Conservation (phyloP, 1,140 invertebrate species). For the Cheumatopsyche charites region DNA sequence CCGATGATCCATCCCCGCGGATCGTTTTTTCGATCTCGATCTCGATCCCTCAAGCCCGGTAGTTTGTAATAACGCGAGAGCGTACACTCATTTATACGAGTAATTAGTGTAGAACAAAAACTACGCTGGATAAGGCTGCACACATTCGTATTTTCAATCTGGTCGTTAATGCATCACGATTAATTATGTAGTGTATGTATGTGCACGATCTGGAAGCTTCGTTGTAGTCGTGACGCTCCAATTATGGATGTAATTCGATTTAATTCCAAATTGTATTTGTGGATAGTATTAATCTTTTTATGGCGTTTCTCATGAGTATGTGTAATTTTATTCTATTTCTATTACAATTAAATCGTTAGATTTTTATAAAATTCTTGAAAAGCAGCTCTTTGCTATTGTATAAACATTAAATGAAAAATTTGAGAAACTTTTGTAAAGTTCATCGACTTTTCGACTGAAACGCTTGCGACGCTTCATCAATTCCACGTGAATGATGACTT, state of each 20-base stretch:
- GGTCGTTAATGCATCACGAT: background rate
- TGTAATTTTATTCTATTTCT: too few relatives aligned
- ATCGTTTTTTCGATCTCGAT: too few relatives aligned
- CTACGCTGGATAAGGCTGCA: background rate
- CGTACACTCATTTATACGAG: conserved; percentile 14
- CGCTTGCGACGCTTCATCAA: background rate
- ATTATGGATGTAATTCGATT: background rate
- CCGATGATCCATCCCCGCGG: background rate
- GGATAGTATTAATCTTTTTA: too few relatives aligned
- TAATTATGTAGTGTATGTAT: conserved; percentile 2
- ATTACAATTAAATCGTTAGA: too few relatives aligned
- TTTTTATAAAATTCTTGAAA: too few relatives aligned
- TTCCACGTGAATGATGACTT: conserved; percentile 11
- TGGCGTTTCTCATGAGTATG: too few relatives aligned
- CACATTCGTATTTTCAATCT: background rate
- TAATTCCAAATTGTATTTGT: too few relatives aligned
- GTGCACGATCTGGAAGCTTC: background rate
- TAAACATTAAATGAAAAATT: too few relatives aligned
- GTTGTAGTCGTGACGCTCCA: conserved; percentile 2
- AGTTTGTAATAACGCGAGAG: background rate
- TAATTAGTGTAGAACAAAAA: conserved; percentile 19
- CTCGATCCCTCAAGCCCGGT: conserved; percentile 21
- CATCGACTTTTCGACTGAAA: background rate
- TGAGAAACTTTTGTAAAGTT: too few relatives aligned
- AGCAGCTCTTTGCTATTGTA: too few relatives aligned